phyloP scores from a whole-genome alignment of 2,113 vertebrate genomes.

The Brachyhypopomus gauderio region DNA sequence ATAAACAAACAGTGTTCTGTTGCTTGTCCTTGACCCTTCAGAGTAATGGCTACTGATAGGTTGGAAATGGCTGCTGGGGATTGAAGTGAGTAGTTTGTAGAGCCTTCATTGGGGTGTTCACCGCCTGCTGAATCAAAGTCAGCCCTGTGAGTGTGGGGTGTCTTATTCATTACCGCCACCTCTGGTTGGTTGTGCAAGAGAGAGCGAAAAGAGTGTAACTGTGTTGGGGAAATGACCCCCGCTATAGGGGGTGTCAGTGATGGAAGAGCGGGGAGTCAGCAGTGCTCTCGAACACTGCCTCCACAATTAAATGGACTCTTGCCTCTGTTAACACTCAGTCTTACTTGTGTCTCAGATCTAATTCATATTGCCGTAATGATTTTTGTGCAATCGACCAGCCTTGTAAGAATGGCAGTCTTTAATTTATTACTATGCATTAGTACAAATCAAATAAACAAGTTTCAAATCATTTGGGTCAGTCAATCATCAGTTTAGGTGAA shows the following conservation, averaged over 20 bases:
- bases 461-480: neutral
- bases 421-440: constrained; percentile 7
- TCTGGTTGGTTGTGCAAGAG: constrained; percentile 23
- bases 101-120: constrained; percentile 40
- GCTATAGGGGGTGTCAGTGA: constrained; percentile 9
- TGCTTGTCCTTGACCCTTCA: constrained; percentile 50
- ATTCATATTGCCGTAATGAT: constrained; percentile 15
- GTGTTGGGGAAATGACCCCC: constrained; percentile 40
- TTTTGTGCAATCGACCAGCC: constrained; percentile 1
- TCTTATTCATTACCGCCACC: constrained; percentile 54
- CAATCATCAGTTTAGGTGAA: neutral
- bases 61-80: constrained; percentile 49
- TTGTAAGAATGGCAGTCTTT: neutral
- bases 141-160: constrained; percentile 33
- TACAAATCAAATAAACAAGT: neutral
- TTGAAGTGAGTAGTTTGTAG: constrained; percentile 50
- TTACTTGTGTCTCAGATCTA: constrained; percentile 9
- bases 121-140: constrained; percentile 52
- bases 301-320: neutral
- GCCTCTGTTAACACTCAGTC: constrained; percentile 9
- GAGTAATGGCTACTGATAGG: constrained; percentile 52
- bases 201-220: constrained; percentile 41
- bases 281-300: neutral
- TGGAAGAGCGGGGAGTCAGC: constrained; percentile 19
- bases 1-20: constrained; percentile 43